These are phyloP conservation scores for Molothrus aeneus DNA, from an alignment of 2,797 vertebrate species.

Conservation along the genomic window DNA sequence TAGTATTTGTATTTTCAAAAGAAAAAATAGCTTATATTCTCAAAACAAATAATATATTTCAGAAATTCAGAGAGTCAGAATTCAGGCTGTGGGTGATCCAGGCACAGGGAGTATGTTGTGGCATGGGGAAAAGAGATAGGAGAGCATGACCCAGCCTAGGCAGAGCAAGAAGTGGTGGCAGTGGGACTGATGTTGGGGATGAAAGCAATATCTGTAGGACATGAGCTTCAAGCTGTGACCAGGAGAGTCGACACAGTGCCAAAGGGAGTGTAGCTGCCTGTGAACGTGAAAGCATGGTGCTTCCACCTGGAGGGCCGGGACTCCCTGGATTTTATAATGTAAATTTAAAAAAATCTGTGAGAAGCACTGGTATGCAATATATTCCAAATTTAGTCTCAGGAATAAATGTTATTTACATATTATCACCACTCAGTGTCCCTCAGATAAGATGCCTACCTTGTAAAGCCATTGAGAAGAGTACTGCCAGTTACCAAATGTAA, in stretches of 20 bases:
- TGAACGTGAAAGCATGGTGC: fast-evolving
- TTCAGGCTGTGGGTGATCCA: not conserved
- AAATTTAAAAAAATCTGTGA: not conserved
- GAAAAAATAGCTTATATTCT: not conserved
- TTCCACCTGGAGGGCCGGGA: not conserved
- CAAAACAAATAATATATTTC: not conserved
- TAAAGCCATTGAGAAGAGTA: not conserved
- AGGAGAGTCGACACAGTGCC: not conserved
- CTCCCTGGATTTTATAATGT: not conserved
- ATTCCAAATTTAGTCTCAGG: not conserved
- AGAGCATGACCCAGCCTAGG: not conserved
- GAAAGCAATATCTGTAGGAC: not conserved
- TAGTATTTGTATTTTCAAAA: not conserved
- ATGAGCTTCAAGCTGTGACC: not conserved
- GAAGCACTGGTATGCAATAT: not conserved
- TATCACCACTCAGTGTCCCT: not conserved
- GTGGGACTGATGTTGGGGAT: too few species aligned
- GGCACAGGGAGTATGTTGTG: not conserved
- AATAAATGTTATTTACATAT: not conserved
- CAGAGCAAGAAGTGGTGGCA: not conserved
- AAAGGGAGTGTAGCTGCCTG: fast-evolving
- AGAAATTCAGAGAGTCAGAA: not conserved
- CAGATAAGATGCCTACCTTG: not conserved
- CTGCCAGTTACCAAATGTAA: not conserved
- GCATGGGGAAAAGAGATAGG: not conserved